Conservation (phyloP, 2,888 invertebrate species). For the Siphlonurus alternatus region DNA sequence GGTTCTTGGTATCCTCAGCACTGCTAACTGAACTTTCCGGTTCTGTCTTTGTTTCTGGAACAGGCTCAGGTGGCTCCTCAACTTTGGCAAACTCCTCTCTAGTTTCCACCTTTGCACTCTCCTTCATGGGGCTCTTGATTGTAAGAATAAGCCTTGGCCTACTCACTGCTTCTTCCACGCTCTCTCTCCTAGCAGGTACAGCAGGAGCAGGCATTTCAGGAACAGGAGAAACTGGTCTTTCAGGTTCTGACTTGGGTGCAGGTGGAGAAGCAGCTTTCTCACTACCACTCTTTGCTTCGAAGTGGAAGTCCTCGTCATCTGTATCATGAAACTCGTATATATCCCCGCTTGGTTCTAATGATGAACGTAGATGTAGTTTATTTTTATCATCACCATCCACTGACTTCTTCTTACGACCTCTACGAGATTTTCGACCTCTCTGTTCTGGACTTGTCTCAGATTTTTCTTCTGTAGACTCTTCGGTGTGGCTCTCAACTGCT, state of each 20-base stretch:
- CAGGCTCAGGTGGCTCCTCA: constrained; percentile 7
- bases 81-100: constrained; percentile 13
- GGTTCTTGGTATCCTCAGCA: constrained; percentile 1
- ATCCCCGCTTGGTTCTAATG: constrained; percentile 31
- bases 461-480: constrained; percentile 8
- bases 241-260: no score
- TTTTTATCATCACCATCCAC: constrained; percentile 1
- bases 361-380: constrained; percentile 5
- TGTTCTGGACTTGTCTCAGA: not conserved
- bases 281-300: not conserved
- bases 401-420: constrained; percentile 10
- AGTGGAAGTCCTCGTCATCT: constrained; percentile 44
- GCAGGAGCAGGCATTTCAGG: constrained; percentile 4
- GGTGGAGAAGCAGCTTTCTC: not conserved
- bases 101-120: constrained; percentile 16
- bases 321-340: constrained; percentile 85
- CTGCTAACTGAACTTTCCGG: constrained; percentile 7
- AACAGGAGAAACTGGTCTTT: not conserved
- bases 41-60: constrained; percentile 5
- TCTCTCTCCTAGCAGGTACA: not conserved
- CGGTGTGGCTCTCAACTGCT: constrained; percentile 2
- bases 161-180: constrained; percentile 33
- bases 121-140: constrained; percentile 42
- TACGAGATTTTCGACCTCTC: constrained; percentile 5
- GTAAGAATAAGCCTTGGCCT: constrained; percentile 58